These are phyloP conservation scores for Hyperoplus immaculatus DNA, from an alignment of 2,797 vertebrate genomes.

Conservation along the genomic window DNA sequence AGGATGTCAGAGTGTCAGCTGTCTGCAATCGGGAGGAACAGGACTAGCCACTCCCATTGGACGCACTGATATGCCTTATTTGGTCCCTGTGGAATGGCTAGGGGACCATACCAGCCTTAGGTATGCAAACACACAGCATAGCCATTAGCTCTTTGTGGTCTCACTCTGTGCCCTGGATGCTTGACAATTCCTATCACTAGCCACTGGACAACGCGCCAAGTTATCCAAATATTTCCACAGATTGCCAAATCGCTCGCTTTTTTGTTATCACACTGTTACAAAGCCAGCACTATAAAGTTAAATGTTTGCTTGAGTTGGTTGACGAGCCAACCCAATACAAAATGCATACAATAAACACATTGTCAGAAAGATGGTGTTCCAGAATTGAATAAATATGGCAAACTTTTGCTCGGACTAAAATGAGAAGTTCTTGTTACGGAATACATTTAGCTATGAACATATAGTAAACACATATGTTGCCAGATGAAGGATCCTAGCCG, in stretches of 20 bases:
- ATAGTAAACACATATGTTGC: conserved; percentile 27
- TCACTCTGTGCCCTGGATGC: conserved; percentile 7
- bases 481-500: conserved; percentile 5
- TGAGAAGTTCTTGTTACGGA: conserved; percentile 19
- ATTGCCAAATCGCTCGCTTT: neutral
- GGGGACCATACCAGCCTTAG: conserved; percentile 47
- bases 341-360: conserved; percentile 7
- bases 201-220: neutral
- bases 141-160: conserved; percentile 32
- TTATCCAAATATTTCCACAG: conserved; percentile 8
- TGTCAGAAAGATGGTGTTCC: neutral
- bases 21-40: conserved; percentile 53
- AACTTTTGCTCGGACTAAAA: conserved; percentile 26
- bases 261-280: neutral
- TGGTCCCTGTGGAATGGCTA: conserved; percentile 63
- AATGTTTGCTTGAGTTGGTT: neutral
- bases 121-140: conserved; percentile 41
- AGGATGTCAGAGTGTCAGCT: conserved; percentile 75
- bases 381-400: conserved; percentile 19
- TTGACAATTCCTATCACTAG: neutral
- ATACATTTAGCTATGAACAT: conserved; percentile 7
- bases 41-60: conserved; percentile 63
- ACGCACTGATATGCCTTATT: conserved; percentile 69
- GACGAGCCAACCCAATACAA: conserved; percentile 13
- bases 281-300: neutral